Evolutionary conservation across 37 sponge, comb jelly and placozoan species (phyloP), one percentile per base, ranked within the genome.

Genomic region (Haliclona indistincta): DNA sequence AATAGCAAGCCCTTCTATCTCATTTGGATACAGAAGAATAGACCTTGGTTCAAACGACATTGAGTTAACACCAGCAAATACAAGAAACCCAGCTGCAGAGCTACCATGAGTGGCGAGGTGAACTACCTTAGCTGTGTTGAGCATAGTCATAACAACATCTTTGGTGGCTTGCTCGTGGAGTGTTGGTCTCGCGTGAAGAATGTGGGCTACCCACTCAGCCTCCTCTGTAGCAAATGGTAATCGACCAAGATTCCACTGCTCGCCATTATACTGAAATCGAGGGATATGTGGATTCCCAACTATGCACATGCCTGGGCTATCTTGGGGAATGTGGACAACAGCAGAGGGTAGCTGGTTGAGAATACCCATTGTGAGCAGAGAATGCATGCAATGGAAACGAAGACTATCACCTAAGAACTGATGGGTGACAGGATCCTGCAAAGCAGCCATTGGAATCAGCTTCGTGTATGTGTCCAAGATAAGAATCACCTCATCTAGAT

Each of bases 61-160:
- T 6, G 60, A 52, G 41, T 39, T 72, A 11, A 67, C 36, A 20
- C 81, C 45, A 5, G 83, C 78, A 72, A 91, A 82, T 0, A 86
- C 86, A 20, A 91, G 75, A 60, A 85, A 91, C 19, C 91, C 91
- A 47, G 82, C 32, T 0, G 54, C 37, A 7, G 79, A 79, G 60
- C 80, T 73, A 29, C 86, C 86, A 45, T 91, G 91, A 0, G 91
- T 91, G 4, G 91, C 91, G 0, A 91, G 61, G 51, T 91, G 91
- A 42, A 91, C 55, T 1, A 91, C 64, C 45, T 82, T 85, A 33
- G 91, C 81, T 1, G 13, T 23, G 42, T 36, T 39, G 45, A 90
- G 45, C 74, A 61, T 76, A n/a, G 43, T 67, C 47, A 79, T 26
- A 1, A 90, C 77, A 13, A 64, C 60, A 53, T 40, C 35, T 62